phyloP scores from a whole-genome alignment of 64 coral and sea anemone genomes.

The Cladopsammia gracilis region DNA sequence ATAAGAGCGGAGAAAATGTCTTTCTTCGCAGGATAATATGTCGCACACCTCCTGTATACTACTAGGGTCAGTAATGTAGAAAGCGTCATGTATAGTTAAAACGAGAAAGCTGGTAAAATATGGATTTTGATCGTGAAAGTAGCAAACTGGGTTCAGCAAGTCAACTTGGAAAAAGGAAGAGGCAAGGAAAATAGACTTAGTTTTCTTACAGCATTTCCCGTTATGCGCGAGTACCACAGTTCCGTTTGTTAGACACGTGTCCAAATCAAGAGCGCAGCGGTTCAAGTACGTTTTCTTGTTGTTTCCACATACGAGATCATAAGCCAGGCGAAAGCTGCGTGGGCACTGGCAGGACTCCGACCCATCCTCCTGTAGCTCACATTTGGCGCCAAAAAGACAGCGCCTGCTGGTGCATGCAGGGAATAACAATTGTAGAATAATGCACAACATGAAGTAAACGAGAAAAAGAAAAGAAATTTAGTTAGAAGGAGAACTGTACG shows the following conservation, averaged over 20 bases:
- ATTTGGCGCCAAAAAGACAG: conserved; percentile 59
- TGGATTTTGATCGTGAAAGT: too few species aligned
- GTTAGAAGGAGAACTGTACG: too few species aligned
- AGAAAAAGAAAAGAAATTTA: too few species aligned
- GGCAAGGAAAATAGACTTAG: not conserved
- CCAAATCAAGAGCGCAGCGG: conserved; percentile 53
- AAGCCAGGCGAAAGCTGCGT: conserved; percentile 50
- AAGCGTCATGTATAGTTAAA: too few species aligned
- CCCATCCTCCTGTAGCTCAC: conserved; percentile 54
- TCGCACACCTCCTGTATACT: too few species aligned
- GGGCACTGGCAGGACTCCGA: conserved; percentile 60
- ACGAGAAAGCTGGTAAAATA: too few species aligned
- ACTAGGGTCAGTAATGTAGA: too few species aligned
- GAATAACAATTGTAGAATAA: not conserved
- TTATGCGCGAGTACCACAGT: conserved; percentile 8
- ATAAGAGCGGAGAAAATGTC: too few species aligned
- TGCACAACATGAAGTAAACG: too few species aligned
- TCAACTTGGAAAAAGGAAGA: not conserved
- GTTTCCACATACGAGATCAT: conserved; percentile 74
- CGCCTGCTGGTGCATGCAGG: conserved; percentile 16
- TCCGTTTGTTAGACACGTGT: conserved; percentile 46
- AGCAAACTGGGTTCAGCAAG: not conserved
- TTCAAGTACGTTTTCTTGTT: conserved; percentile 72
- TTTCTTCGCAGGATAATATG: too few species aligned
- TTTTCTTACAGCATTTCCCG: conserved; percentile 86